These are phyloP conservation scores for Bubo scandiacus DNA, from an alignment of 2,113 vertebrate species.

Conservation along the genomic window DNA sequence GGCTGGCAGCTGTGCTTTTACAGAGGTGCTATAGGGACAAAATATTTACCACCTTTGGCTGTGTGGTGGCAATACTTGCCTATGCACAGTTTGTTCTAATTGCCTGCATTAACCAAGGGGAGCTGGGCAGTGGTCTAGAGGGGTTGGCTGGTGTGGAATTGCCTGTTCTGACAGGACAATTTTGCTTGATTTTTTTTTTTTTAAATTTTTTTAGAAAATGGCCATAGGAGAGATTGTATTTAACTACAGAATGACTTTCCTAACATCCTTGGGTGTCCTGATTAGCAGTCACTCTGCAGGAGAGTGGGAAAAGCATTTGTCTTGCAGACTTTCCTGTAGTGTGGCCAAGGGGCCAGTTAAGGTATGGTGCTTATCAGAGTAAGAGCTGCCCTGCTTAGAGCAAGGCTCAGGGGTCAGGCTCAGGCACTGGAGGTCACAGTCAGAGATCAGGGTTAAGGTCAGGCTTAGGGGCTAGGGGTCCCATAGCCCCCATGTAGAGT, in stretches of 20 bases:
- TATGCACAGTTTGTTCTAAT: not conserved
- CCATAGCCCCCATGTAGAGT: constrained; percentile 48
- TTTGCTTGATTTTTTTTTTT: not conserved
- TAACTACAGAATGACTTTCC: not conserved
- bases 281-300: not conserved
- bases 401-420: not conserved
- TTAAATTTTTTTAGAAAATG: not conserved
- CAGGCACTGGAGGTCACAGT: not conserved
- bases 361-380: not conserved
- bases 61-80: not conserved
- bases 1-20: not conserved
- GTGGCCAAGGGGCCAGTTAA: not conserved
- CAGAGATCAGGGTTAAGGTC: no score
- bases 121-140: not conserved
- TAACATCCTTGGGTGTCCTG: not conserved
- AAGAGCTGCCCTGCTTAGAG: not conserved
- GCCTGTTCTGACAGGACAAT: not conserved
- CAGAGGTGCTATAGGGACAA: not conserved
- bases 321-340: not conserved
- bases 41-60: not conserved
- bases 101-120: not conserved
- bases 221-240: not conserved
- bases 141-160: not conserved
- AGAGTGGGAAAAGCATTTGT: not conserved
- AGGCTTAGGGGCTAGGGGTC: not conserved